Base-by-base conservation (phyloP, 2,797 vertebrate species). In the Chromobotia macracanthus region DNA sequence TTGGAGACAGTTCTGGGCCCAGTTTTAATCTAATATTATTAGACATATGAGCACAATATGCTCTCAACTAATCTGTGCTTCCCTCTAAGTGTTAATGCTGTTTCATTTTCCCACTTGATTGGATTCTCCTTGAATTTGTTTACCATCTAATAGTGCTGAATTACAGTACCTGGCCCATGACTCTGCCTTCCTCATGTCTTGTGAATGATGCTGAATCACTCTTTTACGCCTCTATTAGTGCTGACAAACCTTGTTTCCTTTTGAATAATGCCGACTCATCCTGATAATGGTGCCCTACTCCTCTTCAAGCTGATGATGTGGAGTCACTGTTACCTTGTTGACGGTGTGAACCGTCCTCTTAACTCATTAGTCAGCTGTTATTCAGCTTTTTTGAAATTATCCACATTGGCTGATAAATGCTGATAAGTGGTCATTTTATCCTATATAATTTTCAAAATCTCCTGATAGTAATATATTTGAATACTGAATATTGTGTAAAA, bases 11-110 rank as follows among this genome's bases (percentile, higher is more conserved):
- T 79, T 73, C 69, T 50, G 23, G 65, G 38, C 70, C 65, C 61
- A 50, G 48, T 79, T 79, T 79, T 58, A 72, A 66, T 79, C 69
- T 79, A 79, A 79, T 79, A 72, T 72, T 66, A 66, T 73, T 56
- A 79, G 77, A 79, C 77, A 79, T 56, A 21, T 58, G 77, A 79
- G 77, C 41, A 23, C 35, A 50, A 72, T 66, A 51, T 73, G 69
- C 61, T 79, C 68, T 71, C 46, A 19, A 28, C 67, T 66, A 65
- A 66, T 72, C 68, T 25, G 31, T 46, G 38, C 64, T 51, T 8
- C 12, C 77, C 10, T 38, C n/a, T 64, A 64, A 64, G 61, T 64
- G 31, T 19, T 41, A 18, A 64, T 63, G 15, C 15, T 15, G 61
- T 41, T 38, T 65, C 48, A 53, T 72, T 79, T 25, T 8, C 61